Evolutionary conservation across 1,140 invertebrate species (phyloP).

Genomic region (Pollicipes pollicipes): DNA sequence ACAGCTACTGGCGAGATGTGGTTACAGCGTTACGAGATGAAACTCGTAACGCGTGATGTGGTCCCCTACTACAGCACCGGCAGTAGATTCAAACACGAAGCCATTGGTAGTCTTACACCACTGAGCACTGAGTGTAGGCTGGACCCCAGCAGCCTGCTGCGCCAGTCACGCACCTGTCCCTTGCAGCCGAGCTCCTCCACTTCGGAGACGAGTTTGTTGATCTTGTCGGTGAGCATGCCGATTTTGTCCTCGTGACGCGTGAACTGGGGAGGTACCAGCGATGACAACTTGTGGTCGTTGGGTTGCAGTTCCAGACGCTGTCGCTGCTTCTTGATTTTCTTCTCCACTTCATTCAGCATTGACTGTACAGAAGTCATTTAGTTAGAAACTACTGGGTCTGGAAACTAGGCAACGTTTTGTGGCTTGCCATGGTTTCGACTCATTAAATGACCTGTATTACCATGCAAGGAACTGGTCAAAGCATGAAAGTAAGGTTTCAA

Average conservation of each 20-base stretch:
- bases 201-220: constrained; percentile 73
- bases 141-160: no score
- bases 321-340: background rate
- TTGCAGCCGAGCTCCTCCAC: constrained; percentile 84
- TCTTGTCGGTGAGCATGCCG: constrained; percentile 59
- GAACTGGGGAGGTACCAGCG: background rate
- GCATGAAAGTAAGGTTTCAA: no score
- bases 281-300: background rate
- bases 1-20: no score
- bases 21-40: no score
- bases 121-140: no score
- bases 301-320: background rate
- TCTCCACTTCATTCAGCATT: constrained; percentile 2
- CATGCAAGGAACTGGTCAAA: no score
- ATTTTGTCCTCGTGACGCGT: constrained; percentile 48
- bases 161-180: constrained; percentile 39
- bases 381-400: background rate
- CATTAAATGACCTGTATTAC: no score
- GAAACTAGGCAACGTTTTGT: no score
- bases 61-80: no score
- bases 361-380: background rate
- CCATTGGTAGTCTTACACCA: background rate
- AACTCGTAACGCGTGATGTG: no score
- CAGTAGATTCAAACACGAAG: no score
- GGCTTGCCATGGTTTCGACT: no score